These are phyloP conservation scores for Vannuccia rotundouncinata DNA, from an alignment of 2,888 invertebrate species.

Conservation along the genomic window DNA sequence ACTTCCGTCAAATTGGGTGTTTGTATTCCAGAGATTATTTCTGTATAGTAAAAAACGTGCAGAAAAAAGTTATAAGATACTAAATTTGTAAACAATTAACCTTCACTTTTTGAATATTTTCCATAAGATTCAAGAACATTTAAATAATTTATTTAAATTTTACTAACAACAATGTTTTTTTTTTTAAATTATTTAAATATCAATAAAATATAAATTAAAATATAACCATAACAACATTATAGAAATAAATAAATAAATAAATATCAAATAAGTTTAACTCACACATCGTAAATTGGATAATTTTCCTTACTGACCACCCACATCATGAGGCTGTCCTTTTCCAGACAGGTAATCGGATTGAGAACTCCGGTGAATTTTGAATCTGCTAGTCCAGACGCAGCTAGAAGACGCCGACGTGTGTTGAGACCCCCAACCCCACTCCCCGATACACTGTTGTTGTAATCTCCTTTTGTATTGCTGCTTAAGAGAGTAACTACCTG, in stretches of 20 bases:
- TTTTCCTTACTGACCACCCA: slow-evolving; percentile 47
- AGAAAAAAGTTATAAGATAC: no score
- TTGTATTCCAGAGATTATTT: slow-evolving; percentile 53
- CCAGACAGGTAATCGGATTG: slow-evolving; percentile 49
- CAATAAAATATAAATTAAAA: no score
- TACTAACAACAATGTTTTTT: no score
- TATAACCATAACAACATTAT: no score
- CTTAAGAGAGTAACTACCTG: slow-evolving; percentile 43
- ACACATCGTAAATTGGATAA: slow-evolving; percentile 54
- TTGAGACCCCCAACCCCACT: slow-evolving; percentile 42
- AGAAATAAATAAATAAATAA: no score
- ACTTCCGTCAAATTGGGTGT: slow-evolving; percentile 52
- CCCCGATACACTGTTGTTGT: slow-evolving; percentile 42
- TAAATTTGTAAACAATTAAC: no score
- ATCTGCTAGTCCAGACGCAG: slow-evolving; percentile 44
- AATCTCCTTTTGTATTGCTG: slow-evolving; percentile 46
- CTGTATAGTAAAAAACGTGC: slow-evolving; percentile 44
- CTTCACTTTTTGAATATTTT: no score
- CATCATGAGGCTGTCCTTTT: slow-evolving; percentile 48
- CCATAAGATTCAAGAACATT: no score
- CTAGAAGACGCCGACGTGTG: slow-evolving; percentile 45
- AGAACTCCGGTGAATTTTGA: slow-evolving; percentile 47
- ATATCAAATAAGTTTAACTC: no score
- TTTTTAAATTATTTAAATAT: no score
- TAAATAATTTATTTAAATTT: no score